Evolutionary conservation across 2,888 invertebrate genomes (phyloP).

Genomic region (Yponomeuta cagnagella): DNA sequence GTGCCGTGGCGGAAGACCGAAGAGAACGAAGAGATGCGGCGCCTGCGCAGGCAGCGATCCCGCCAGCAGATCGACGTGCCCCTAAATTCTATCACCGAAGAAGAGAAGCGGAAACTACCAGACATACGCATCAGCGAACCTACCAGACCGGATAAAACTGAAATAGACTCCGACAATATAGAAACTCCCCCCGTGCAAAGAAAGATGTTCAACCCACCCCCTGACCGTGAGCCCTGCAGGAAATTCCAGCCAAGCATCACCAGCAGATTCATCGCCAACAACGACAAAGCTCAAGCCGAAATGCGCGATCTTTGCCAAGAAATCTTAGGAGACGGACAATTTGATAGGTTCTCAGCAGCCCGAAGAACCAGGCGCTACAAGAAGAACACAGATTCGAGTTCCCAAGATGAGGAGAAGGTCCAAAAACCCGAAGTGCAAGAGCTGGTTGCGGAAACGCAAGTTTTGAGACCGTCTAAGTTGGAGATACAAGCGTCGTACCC

Average conservation of each 20-base stretch:
- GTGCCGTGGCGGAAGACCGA: conserved; percentile 86
- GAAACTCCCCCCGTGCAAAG: conserved; percentile 91
- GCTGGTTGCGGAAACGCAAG: conserved; percentile 72
- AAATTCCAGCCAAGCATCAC: conserved; percentile 59
- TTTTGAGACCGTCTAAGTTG: conserved; percentile 66
- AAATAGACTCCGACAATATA: conserved; percentile 93
- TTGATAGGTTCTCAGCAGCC: conserved; percentile 88
- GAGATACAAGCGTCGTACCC: conserved; percentile 72
- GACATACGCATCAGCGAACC: conserved; percentile 53
- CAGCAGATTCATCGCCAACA: conserved; percentile 28
- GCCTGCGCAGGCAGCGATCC: conserved; percentile 75
- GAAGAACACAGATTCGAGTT: conserved; percentile 75
- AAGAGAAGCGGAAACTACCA: conserved; percentile 75
- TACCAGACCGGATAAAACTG: conserved; percentile 78
- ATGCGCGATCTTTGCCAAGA: conserved; percentile 70
- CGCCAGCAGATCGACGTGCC: conserved; percentile 63
- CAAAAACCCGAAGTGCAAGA: conserved; percentile 56
- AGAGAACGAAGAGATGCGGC: conserved; percentile 79
- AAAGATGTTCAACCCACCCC: conserved; percentile 79
- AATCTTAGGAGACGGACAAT: conserved; percentile 83
- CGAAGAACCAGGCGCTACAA: conserved; percentile 89
- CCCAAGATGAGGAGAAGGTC: conserved; percentile 71
- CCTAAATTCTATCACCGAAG: conserved; percentile 77
- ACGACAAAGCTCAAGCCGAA: conserved; percentile 51
- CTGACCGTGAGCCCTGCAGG: conserved; percentile 77